These are phyloP conservation scores for Amblyjoppa proteus DNA, from an alignment of 2,888 invertebrate genomes.

Conservation along the genomic window DNA sequence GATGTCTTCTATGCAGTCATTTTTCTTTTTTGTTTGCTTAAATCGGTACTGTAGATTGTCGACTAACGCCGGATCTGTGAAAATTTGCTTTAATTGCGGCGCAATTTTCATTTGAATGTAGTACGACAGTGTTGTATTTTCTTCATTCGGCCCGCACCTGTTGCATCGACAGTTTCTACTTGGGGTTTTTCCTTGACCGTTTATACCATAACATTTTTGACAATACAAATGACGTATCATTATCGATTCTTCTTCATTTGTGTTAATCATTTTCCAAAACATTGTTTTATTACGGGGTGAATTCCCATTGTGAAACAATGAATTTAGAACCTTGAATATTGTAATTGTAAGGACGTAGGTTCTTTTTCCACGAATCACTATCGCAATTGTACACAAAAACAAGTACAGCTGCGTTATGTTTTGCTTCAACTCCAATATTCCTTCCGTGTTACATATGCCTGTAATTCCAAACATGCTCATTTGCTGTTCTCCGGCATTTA, in stretches of 20 bases:
- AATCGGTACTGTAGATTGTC: slow-evolving; percentile 26
- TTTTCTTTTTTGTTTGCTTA: neutral
- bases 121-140: neutral
- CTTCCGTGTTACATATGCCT: neutral
- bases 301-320: neutral
- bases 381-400: neutral
- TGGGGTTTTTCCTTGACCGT: neutral
- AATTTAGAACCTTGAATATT: neutral
- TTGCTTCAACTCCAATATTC: neutral
- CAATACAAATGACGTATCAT: slow-evolving; percentile 15
- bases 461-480: neutral
- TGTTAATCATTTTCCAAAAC: slow-evolving; percentile 8
- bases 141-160: neutral
- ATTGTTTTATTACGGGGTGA: neutral
- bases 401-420: neutral
- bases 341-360: neutral
- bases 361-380: neutral
- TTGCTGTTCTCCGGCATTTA: no score
- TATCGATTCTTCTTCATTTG: neutral
- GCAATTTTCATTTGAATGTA: neutral
- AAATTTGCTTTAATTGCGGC: neutral
- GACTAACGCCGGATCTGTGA: slow-evolving; percentile 9
- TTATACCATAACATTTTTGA: neutral
- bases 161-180: neutral
- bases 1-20: slow-evolving; percentile 9